Conservation (phyloP, 2,888 invertebrate species). For the Podabrus alpinus region DNA sequence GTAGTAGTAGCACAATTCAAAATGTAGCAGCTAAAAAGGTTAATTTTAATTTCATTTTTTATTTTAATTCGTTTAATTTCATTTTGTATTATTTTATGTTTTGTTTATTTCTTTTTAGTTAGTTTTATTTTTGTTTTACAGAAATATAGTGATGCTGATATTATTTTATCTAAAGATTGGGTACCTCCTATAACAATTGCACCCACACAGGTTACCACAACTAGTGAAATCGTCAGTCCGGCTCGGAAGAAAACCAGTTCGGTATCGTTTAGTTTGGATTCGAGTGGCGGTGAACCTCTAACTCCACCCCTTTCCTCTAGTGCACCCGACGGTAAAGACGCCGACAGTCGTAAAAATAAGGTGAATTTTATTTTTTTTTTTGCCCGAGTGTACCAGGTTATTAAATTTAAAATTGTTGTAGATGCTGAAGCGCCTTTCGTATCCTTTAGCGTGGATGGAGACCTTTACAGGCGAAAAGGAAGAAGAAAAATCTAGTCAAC, state of each 20-base stretch:
- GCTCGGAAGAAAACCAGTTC: constrained; percentile 72
- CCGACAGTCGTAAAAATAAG: constrained; percentile 75
- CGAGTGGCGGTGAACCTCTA: constrained; percentile 57
- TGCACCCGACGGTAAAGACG: constrained; percentile 49
- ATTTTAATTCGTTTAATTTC: not conserved
- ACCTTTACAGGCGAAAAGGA: constrained; percentile 80
- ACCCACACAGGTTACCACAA: constrained; percentile 67
- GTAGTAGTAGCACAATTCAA: constrained; percentile 37
- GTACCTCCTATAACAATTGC: constrained; percentile 83
- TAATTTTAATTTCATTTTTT: constrained; percentile 16
- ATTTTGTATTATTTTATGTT: constrained; percentile 3
- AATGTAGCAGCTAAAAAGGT: constrained; percentile 68
- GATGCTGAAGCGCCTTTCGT: constrained; percentile 91
- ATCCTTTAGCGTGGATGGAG: constrained; percentile 91
- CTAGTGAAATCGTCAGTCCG: constrained; percentile 56
- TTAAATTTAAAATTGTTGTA: constrained; percentile 50
- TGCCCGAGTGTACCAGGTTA: not conserved
- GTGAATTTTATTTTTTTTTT: constrained; percentile 48
- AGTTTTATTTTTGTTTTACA: constrained; percentile 43
- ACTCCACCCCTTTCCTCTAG: constrained; percentile 44
- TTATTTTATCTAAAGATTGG: constrained; percentile 85
- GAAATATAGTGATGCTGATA: constrained; percentile 86
- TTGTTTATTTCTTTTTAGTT: constrained; percentile 7
- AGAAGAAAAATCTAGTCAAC: constrained; percentile 55
- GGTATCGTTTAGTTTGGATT: constrained; percentile 73